Percentiles rank a stretch among this genome's conserved stretches.
Conservation (phyloP, 2,888 invertebrate species). For the Coremacera marginata region DNA sequence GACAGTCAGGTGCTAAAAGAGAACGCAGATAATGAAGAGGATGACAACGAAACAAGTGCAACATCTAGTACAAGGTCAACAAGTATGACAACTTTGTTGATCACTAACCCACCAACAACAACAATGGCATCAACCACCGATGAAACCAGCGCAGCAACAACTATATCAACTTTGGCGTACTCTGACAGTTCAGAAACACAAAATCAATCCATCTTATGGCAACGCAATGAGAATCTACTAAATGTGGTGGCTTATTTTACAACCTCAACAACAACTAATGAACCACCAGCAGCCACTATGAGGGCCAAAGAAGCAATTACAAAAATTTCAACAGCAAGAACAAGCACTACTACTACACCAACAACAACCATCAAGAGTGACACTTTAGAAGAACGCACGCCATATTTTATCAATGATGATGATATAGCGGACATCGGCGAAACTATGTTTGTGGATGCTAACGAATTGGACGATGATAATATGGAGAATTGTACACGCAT, state of each 20-base stretch:
- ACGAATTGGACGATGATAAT: conserved; percentile 50
- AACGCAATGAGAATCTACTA: conserved; percentile 10
- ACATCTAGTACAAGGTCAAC: not conserved
- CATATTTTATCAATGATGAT: conserved; percentile 52
- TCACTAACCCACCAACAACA: not conserved
- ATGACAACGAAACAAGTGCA: conserved; percentile 3
- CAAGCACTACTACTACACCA: conserved; percentile 12
- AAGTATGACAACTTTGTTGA: not conserved
- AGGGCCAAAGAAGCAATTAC: conserved; percentile 16
- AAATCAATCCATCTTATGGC: not conserved
- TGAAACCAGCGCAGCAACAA: not conserved
- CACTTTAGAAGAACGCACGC: conserved; percentile 42
- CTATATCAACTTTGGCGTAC: not conserved
- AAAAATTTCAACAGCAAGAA: not conserved
- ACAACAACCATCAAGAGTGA: not conserved
- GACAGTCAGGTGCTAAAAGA: not conserved
- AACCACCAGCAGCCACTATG: not conserved
- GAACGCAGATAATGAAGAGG: not conserved
- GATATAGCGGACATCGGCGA: conserved; percentile 52
- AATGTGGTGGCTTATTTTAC: conserved; percentile 24
- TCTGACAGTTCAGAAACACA: not conserved
- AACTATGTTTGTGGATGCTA: conserved; percentile 52
- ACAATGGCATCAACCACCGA: not conserved
- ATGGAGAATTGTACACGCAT: conserved; percentile 55
- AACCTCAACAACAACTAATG: conserved; percentile 21